phyloP scores from a whole-genome alignment of 2,113 vertebrate species.

The Dicrurus megarhynchus region DNA sequence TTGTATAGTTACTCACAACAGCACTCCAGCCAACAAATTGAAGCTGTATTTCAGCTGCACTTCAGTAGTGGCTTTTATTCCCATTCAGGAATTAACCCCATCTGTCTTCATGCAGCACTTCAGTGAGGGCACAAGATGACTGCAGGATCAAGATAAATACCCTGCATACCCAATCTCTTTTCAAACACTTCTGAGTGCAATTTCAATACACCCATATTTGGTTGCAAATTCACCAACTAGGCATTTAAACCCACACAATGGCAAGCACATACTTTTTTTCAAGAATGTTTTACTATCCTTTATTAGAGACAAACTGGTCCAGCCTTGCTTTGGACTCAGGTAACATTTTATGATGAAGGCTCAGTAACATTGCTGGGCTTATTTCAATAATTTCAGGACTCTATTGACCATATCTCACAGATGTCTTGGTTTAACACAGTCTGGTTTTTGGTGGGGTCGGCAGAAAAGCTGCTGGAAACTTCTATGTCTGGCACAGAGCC shows the following conservation, averaged over 20 bases:
- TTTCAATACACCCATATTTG: background rate
- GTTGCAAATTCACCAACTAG: background rate
- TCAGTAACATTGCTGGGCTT: background rate
- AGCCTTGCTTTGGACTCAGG: background rate
- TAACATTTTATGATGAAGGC: background rate
- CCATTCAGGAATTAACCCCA: background rate
- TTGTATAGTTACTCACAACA: background rate
- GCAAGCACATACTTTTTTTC: background rate
- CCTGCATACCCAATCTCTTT: background rate
- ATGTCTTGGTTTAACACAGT: no score
- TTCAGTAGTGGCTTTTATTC: background rate
- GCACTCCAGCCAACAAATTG: background rate
- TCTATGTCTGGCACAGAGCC: no score
- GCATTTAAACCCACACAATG: background rate
- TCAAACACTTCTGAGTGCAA: background rate
- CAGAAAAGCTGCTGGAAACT: no score
- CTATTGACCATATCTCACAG: background rate
- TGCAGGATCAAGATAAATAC: background rate
- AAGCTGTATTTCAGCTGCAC: background rate
- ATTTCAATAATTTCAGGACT: background rate
- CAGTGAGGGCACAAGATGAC: background rate
- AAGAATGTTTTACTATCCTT: background rate
- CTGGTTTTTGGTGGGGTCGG: no score
- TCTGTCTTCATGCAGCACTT: background rate
- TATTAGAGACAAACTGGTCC: background rate